Evolutionary conservation across 1,140 invertebrate species (phyloP).

Genomic region (Bombus sylvicola): DNA sequence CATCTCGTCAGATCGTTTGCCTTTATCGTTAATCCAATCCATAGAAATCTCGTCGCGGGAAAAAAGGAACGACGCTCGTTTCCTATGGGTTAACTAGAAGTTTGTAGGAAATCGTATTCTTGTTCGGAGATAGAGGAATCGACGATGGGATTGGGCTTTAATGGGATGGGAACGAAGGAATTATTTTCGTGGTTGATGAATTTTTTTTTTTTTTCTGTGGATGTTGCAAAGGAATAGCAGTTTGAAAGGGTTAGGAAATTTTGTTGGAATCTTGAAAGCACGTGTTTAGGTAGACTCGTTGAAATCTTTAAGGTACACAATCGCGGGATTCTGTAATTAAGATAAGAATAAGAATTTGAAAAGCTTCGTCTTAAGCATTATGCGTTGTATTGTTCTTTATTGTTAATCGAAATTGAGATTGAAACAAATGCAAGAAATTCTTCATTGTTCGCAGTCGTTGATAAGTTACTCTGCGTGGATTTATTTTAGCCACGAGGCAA

Average conservation of each 20-base stretch:
- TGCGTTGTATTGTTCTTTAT: no score
- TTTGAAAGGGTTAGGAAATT: background rate
- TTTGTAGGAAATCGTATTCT: background rate
- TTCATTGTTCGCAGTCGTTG: no score
- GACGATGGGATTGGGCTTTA: background rate
- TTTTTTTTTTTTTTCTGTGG: background rate
- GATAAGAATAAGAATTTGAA: no score
- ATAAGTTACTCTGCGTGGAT: background rate
- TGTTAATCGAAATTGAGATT: no score
- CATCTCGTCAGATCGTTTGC: slow-evolving; percentile 13
- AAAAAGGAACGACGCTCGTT: background rate
- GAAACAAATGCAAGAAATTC: background rate
- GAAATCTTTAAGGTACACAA: no score
- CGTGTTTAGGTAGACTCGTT: no score
- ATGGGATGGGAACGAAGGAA: background rate
- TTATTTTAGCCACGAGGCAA: background rate
- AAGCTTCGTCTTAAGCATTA: no score
- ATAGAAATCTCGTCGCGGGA: slow-evolving; percentile 7
- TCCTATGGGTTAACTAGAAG: background rate
- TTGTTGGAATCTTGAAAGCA: background rate
- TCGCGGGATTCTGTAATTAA: no score
- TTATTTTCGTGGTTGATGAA: no score
- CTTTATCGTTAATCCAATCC: slow-evolving; percentile 45
- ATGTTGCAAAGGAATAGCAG: background rate
- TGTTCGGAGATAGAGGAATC: background rate